Conservation (phyloP, 1,140 invertebrate species). For the Pseudomyrmex concolor region DNA sequence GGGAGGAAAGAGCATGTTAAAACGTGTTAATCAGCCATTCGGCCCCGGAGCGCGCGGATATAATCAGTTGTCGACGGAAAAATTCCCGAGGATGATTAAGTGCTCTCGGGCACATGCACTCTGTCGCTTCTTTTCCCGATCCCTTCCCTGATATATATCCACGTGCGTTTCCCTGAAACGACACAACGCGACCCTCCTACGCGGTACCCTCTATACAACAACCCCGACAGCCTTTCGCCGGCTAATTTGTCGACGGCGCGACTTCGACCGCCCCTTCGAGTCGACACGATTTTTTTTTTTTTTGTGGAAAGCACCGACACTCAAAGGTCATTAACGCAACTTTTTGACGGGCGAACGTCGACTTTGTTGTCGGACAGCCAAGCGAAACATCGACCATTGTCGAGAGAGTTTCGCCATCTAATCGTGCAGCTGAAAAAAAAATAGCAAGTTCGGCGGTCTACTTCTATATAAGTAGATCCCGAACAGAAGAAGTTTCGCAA, state of each 20-base stretch:
- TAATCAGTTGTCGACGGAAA: conserved; percentile 76
- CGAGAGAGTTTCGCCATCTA: conserved; percentile 44
- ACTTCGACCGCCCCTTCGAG: conserved; percentile 63
- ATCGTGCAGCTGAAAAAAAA: conserved; percentile 22
- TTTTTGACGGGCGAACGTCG: not conserved
- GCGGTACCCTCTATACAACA: conserved; percentile 17
- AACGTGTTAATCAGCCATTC: conserved; percentile 58
- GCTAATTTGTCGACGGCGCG: conserved; percentile 74
- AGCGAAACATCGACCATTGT: conserved; percentile 1
- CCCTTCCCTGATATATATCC: conserved; percentile 28
- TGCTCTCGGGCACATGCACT: conserved; percentile 76
- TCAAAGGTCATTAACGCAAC: conserved; percentile 20
- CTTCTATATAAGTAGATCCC: not conserved
- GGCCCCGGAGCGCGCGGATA: conserved; percentile 41
- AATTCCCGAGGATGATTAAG: conserved; percentile 79
- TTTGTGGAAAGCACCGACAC: conserved; percentile 5
- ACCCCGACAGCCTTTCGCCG: conserved; percentile 53
- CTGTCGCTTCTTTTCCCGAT: conserved; percentile 74
- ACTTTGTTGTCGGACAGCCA: not conserved
- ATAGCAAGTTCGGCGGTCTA: conserved; percentile 25
- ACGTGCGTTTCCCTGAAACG: conserved; percentile 74
- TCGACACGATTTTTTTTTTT: conserved; percentile 31
- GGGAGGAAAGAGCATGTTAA: conserved; percentile 43
- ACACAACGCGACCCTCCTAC: conserved; percentile 32
- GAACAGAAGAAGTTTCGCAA: conserved; percentile 39